Percentiles rank a stretch among this genome's conserved stretches.
These are phyloP conservation scores for Diadumene lineata DNA, from an alignment of 92 coral and sea anemone species.

Conservation along the genomic window DNA sequence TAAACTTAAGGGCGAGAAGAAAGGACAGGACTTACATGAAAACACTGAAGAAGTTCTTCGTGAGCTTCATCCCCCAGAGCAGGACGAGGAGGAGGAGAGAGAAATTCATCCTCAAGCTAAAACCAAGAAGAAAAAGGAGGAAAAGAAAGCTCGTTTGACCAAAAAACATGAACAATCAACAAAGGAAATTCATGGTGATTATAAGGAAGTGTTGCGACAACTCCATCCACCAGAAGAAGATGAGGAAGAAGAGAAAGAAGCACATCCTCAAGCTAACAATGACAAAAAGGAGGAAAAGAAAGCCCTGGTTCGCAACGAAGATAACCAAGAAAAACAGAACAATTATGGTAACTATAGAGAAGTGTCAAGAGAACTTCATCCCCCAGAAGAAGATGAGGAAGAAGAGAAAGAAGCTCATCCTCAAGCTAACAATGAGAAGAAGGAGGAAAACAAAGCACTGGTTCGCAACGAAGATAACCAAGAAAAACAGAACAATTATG, in stretches of 20 bases:
- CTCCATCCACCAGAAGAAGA: slow-evolving; percentile 7
- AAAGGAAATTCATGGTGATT: background rate
- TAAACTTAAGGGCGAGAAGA: too few species aligned
- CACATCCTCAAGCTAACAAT: background rate
- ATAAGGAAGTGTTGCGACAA: background rate
- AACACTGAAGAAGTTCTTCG: too few species aligned
- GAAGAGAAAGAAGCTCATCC: background rate
- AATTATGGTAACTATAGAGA: background rate
- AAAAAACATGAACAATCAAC: background rate
- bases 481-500: background rate
- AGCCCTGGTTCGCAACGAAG: background rate
- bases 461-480: background rate
- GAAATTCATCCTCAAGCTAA: too few species aligned
- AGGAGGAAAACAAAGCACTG: background rate
- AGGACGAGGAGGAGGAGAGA: too few species aligned
- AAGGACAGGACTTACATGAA: too few species aligned
- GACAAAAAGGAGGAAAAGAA: slow-evolving; percentile 5
- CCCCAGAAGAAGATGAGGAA: background rate
- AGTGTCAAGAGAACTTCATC: background rate
- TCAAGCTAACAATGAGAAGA: background rate
- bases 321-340: background rate
- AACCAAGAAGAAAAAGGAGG: slow-evolving; percentile 1
- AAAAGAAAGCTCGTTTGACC: background rate
- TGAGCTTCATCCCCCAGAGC: too few species aligned
- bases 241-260: background rate